Evolutionary conservation across 2,888 invertebrate genomes (phyloP).

Genomic region (Andrena dorsata): DNA sequence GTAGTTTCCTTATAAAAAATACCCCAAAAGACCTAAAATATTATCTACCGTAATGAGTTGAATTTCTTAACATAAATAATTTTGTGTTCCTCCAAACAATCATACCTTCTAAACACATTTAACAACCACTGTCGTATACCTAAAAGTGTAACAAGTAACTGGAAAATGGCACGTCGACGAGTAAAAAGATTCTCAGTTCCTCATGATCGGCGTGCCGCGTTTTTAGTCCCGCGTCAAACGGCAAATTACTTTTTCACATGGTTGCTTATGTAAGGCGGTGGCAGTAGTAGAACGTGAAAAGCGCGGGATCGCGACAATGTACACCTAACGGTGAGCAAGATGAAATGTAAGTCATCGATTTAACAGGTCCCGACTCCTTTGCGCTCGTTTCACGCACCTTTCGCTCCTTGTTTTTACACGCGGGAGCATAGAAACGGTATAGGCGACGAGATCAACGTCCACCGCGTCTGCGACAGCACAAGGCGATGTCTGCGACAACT

Average conservation of each 20-base stretch:
- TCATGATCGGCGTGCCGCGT: neutral
- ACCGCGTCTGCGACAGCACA: neutral
- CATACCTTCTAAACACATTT: neutral
- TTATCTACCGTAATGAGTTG: too few relatives aligned
- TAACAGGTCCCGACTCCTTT: neutral
- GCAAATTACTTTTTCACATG: slow-evolving; percentile 2
- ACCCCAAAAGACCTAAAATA: too few relatives aligned
- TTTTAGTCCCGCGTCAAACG: neutral
- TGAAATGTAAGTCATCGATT: slow-evolving; percentile 37
- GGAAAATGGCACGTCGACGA: neutral
- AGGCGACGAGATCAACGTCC: slow-evolving; percentile 38
- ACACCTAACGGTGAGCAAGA: slow-evolving; percentile 30
- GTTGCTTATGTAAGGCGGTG: slow-evolving; percentile 22
- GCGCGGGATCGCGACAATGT: neutral
- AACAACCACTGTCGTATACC: neutral
- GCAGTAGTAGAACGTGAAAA: slow-evolving; percentile 18
- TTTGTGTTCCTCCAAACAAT: neutral
- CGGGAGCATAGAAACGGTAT: slow-evolving; percentile 21
- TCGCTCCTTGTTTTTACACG: slow-evolving; percentile 30
- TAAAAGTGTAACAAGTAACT: neutral
- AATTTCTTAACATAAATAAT: too few relatives aligned
- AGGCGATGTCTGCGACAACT: slow-evolving; percentile 12
- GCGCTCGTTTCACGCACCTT: slow-evolving; percentile 22
- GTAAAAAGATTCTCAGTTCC: neutral
- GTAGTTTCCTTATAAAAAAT: too few relatives aligned